Evolutionary conservation across 2,888 invertebrate genomes (phyloP).

Genomic region (Artemia sinica): DNA sequence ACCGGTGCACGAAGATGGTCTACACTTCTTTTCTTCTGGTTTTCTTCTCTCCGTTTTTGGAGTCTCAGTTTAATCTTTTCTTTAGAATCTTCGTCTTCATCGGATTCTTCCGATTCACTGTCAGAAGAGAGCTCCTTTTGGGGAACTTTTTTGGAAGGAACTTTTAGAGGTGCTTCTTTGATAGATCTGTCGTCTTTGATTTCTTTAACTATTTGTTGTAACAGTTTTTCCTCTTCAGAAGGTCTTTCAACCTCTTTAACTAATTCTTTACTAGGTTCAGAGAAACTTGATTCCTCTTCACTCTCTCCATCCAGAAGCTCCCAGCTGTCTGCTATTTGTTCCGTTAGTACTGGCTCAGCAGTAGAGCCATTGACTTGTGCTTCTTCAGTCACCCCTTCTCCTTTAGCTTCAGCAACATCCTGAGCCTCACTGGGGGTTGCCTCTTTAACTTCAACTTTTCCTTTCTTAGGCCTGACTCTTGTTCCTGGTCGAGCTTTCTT

Average conservation of each 20-base stretch:
- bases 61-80: slow-evolving; percentile 55
- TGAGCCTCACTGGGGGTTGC: slow-evolving; percentile 24
- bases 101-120: slow-evolving; percentile 39
- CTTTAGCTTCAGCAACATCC: slow-evolving; percentile 17
- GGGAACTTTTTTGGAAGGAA: slow-evolving; percentile 30
- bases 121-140: slow-evolving; percentile 17
- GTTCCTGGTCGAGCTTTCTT: slow-evolving; percentile 43
- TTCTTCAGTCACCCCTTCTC: slow-evolving; percentile 16
- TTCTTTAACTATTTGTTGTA: not conserved
- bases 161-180: slow-evolving; percentile 26
- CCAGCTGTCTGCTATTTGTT: slow-evolving; percentile 63
- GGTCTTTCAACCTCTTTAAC: not conserved
- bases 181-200: slow-evolving; percentile 18
- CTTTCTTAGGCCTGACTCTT: slow-evolving; percentile 49
- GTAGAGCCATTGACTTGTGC: not conserved
- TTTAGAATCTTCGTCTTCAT: slow-evolving; percentile 54
- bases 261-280: not conserved
- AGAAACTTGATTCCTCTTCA: slow-evolving; percentile 32
- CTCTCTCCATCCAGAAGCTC: slow-evolving; percentile 51
- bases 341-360: slow-evolving; percentile 27
- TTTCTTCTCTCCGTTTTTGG: slow-evolving; percentile 48
- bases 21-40: slow-evolving; percentile 45
- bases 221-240: not conserved
- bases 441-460: slow-evolving; percentile 41
- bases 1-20: slow-evolving; percentile 79